Evolutionary conservation across 2,797 vertebrate species (phyloP).

Genomic region (Pantherophis alleghaniensis): DNA sequence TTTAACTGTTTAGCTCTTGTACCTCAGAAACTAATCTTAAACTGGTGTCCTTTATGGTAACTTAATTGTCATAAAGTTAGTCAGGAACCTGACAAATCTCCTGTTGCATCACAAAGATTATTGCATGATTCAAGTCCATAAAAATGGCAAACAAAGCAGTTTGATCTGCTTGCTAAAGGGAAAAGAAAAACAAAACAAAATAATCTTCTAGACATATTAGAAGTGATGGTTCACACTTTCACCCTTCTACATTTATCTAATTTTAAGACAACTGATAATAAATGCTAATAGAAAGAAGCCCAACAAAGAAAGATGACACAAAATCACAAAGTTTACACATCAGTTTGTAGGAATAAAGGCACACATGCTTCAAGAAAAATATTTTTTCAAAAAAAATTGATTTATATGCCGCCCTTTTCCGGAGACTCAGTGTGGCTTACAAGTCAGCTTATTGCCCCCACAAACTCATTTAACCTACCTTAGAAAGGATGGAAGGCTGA

Average conservation of each 20-base stretch:
- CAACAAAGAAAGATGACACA: background rate
- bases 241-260: slow-evolving; percentile 10
- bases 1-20: background rate
- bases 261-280: background rate
- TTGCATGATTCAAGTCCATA: slow-evolving; percentile 11
- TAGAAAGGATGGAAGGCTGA: no score
- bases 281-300: background rate
- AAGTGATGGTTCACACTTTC: slow-evolving; percentile 41
- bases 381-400: no score
- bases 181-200: slow-evolving; percentile 12
- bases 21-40: slow-evolving; percentile 13
- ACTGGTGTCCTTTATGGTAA: background rate
- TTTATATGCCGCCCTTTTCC: no score
- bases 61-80: background rate
- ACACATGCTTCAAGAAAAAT: background rate
- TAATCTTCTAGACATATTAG: slow-evolving; percentile 27
- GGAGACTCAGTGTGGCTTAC: no score
- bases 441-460: no score
- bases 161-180: slow-evolving; percentile 37
- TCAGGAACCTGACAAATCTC: slow-evolving; percentile 10
- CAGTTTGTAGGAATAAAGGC: background rate
- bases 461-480: no score
- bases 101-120: slow-evolving; percentile 15
- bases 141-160: background rate
- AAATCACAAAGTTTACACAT: slow-evolving; percentile 1